Base-by-base conservation (phyloP, 2,797 vertebrate genomes). In the Crocodylus rhombifer region DNA sequence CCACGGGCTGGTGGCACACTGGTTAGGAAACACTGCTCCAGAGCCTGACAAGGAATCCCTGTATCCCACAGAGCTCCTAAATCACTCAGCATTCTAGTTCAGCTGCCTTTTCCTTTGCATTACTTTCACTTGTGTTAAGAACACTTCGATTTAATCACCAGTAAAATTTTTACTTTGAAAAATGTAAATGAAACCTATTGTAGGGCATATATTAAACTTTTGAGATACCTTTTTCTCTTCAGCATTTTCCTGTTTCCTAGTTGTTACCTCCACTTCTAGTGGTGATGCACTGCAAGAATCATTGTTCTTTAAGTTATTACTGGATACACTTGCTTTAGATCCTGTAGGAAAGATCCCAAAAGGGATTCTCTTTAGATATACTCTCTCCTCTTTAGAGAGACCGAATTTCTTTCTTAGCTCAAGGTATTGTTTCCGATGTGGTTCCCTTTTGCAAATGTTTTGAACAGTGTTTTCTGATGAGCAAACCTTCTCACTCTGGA, bases 401-500 rank as follows among this genome's bases (percentile, higher is more conserved):
- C 97, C 97, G 96, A 97, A 98, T 42, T 85, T 95, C 81, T 92
- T 97, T 95, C 97, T 98, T 90, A 98, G 88, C 93, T 97, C 95
- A 94, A 93, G 78, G 94, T 97, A 95, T 6, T 69, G 95, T 92
- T 96, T 97, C 95, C 95, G 69, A 56, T 74, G 78, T 77, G 88
- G 90, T 55, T 89, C 86, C 58, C 96, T 97, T 84, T 42, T 91
- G 63, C 76, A 87, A 87, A 84, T 91, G 89, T 71, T 82, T 89
- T 88, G 88, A 96, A 75, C 60, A 88, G 84, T 71, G 57, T 93
- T 96, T 91, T 83, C 80, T 0, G 74, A 89, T 84, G 93, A 93
- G 75, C 96, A 87, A 95, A 97, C 96, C 89, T 95, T 97, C 77
- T 95, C 97, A 96, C 86, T 93, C 55, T 94, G 96, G 71, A 95